Evolutionary conservation across 2,797 vertebrate genomes (phyloP), one percentile per base, ranked within the genome.

Genomic region (Lepilemur septentrionalis): DNA sequence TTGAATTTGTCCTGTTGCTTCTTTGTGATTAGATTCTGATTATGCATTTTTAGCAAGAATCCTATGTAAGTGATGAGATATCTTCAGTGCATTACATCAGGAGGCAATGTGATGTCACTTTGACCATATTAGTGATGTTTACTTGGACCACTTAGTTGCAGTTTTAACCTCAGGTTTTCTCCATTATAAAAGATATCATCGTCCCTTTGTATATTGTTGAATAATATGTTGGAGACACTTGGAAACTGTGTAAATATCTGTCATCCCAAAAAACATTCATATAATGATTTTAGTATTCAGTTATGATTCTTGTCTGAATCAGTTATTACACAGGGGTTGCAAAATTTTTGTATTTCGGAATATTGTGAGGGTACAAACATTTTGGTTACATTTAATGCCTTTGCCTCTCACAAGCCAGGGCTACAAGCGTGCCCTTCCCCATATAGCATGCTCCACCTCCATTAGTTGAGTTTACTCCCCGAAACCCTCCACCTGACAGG

Each of bases 261-360:
- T 93, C 22, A 55, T 93, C 83, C 18, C 7, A 0, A 4, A n/a
- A 59, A 89, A 48, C 28, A 25, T 76, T 95, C 43, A 46, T n/a
- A 1, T 50, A 38, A 79, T 75, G 48, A n/a, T 80, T 89, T 79
- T 91, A 73, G 59, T 38, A 30, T 79, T 93, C 35, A 30, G 78
- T 89, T 59, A 28, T 82, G 46, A 95, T 89, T 93, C 63, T 82
- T 96, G n/a, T 57, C 65, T 89, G 55, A 79, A 50, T 85, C 35
- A 48, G 23, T 94, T 52, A 72, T 25, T 28, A 61, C 23, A 28
- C 32, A 76, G 7, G 52, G 22, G 38, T 91, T 94, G 38, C 46
- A 87, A 30, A 59, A n/a, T 46, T 90, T 93, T 57, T 57, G 23
- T 11, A 57, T 57, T 57, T 57, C 55, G 25, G 22, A 25, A 57